Evolutionary conservation across 2,113 vertebrate species (phyloP).

Genomic region (Gallinago media): DNA sequence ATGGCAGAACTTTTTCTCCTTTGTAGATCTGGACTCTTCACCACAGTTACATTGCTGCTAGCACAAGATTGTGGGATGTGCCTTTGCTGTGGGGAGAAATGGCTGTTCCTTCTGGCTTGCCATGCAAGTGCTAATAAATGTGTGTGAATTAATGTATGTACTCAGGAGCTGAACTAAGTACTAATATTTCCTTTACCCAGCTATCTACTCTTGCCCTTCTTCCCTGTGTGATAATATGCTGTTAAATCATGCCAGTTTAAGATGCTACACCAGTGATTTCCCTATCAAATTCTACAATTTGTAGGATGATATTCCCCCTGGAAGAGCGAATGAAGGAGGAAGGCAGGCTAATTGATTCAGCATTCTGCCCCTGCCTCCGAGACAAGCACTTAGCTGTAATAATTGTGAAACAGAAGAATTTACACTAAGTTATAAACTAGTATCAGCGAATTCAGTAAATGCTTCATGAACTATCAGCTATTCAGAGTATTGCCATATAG

Average conservation of each 20-base stretch:
- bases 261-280: background rate
- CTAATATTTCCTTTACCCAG: background rate
- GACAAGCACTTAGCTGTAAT: background rate
- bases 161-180: background rate
- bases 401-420: slow-evolving; percentile 31
- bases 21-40: background rate
- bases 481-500: background rate
- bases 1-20: background rate
- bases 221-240: background rate
- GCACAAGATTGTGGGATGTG: background rate
- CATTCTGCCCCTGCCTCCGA: background rate
- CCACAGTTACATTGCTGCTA: fast-evolving
- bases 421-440: background rate
- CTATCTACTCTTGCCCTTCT: background rate
- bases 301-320: slow-evolving; percentile 19
- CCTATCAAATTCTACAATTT: background rate
- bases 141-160: background rate
- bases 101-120: background rate
- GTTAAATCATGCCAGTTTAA: background rate
- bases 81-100: background rate
- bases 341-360: slow-evolving; percentile 26
- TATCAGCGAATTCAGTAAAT: background rate
- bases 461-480: background rate
- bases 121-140: background rate
- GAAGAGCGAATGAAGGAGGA: background rate